Conservation (phyloP, 2,888 invertebrate species). For the Calephelis perditalis region DNA sequence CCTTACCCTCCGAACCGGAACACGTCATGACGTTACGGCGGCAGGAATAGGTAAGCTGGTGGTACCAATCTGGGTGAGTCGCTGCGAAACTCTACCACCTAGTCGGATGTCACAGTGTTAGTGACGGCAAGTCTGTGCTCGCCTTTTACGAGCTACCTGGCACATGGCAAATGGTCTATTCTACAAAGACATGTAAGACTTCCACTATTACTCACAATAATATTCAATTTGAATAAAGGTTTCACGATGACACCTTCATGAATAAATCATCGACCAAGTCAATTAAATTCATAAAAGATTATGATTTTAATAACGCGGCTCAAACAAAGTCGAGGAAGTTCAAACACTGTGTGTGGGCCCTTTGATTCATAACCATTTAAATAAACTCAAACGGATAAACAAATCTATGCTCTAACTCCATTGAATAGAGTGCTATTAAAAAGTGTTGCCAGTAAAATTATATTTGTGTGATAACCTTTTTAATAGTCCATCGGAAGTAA, state of each 20-base stretch:
- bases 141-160: too few relatives aligned
- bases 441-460: slow-evolving; percentile 14
- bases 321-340: slow-evolving; percentile 47
- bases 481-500: slow-evolving; percentile 38
- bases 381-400: slow-evolving; percentile 6
- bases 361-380: slow-evolving; percentile 38
- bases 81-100: too few relatives aligned
- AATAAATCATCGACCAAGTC: slow-evolving; percentile 15
- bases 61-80: too few relatives aligned
- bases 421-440: slow-evolving; percentile 1
- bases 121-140: too few relatives aligned
- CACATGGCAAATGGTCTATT: too few relatives aligned
- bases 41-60: too few relatives aligned
- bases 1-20: too few relatives aligned
- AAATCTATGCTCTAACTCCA: slow-evolving; percentile 1
- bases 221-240: too few relatives aligned
- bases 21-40: too few relatives aligned
- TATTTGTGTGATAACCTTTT: slow-evolving; percentile 36
- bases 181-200: too few relatives aligned
- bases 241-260: slow-evolving; percentile 3
- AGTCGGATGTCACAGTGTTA: too few relatives aligned
- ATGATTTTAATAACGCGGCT: slow-evolving; percentile 30
- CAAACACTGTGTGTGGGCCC: slow-evolving; percentile 52
- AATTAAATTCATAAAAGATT: slow-evolving; percentile 20
- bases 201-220: too few relatives aligned